Base-by-base conservation (phyloP, 2,113 vertebrate genomes). In the Percina caprodes region DNA sequence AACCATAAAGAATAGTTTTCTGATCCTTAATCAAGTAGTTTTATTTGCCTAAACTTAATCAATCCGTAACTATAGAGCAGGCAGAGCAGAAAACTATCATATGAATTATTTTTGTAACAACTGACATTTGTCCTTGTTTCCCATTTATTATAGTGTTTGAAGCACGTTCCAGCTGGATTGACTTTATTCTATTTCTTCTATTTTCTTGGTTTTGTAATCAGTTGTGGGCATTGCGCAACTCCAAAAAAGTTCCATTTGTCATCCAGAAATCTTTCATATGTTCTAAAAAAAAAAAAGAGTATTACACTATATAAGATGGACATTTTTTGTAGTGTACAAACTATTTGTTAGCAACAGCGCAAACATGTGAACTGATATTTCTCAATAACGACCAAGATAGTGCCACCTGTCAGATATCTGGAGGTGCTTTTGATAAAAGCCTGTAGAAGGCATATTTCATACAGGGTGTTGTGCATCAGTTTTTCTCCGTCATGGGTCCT, bases 381-480 rank as follows among this genome's bases (percentile, higher is more conserved):
- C 73, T 56, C 35, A 63, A 8, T 61, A 76, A 65, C 66, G 69
- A 19, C 48, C 0, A 26, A 68, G 77, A 75, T 78, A 74, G 61
- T 74, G 69, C 63, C 77, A 75, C 46, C 60, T 87, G 77, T 75
- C 76, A 86, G 70, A 86, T 82, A 77, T 10, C 33, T 69, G 48
- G 19, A 68, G 66, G 56, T 35, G 74, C 51, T 79, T 73, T 65
- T 77, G 81, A 81, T 88, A 77, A 79, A 30, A 74, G 49, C 67
- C 33, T 21, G 67, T n/a, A 19, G n/a, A 49, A 71, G 52, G 74
- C 54, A 77, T 65, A 56, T 81, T 80, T 69, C 49, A 86, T 75
- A 52, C 14, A 5, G 42, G 66, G 21, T 67, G 62, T 60, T 82
- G 70, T 65, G 52, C 68, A 59, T 89, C 71, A 42, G 14, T 61